Conservation (phyloP, 2,113 vertebrate genomes). For the Dipodomys merriami region DNA sequence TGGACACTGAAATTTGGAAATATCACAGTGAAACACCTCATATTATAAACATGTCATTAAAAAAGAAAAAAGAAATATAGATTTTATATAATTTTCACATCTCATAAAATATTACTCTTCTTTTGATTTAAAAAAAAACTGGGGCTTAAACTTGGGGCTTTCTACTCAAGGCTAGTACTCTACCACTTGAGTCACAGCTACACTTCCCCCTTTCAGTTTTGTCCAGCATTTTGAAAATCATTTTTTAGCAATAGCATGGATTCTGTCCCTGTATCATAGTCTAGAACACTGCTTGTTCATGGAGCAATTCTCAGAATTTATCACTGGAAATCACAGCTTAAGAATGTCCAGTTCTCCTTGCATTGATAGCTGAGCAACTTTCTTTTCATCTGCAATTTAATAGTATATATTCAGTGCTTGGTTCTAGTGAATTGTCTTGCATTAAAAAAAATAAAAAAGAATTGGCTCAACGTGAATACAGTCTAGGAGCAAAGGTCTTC, state of each 20-base stretch:
- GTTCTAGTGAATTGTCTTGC: not conserved
- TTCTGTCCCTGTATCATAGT: not conserved
- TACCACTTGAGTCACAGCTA: too few relatives aligned
- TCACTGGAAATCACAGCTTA: not conserved
- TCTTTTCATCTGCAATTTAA: not conserved
- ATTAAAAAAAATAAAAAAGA: not conserved
- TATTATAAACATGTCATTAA: too few relatives aligned
- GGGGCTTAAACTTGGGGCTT: too few relatives aligned
- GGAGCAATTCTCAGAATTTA: slow-evolving; percentile 11
- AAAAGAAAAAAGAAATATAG: not conserved
- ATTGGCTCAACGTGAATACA: not conserved
- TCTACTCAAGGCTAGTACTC: too few relatives aligned
- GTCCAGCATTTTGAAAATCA: not conserved
- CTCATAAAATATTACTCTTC: not conserved
- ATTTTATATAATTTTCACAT: slow-evolving; percentile 35
- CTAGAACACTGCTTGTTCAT: not conserved
- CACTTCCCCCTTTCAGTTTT: too few relatives aligned
- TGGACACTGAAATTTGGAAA: not conserved
- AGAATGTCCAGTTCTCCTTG: not conserved
- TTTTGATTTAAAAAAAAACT: not conserved
- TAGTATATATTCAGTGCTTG: not conserved
- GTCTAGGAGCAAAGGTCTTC: not conserved
- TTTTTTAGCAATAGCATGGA: not conserved
- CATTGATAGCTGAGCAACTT: not conserved
- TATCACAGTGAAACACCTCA: too few relatives aligned